A percentile compares a stretch with the other conserved stretches of the same genome.
Evolutionary conservation across 2,888 invertebrate species (phyloP).

Genomic region (Patella depressa): DNA sequence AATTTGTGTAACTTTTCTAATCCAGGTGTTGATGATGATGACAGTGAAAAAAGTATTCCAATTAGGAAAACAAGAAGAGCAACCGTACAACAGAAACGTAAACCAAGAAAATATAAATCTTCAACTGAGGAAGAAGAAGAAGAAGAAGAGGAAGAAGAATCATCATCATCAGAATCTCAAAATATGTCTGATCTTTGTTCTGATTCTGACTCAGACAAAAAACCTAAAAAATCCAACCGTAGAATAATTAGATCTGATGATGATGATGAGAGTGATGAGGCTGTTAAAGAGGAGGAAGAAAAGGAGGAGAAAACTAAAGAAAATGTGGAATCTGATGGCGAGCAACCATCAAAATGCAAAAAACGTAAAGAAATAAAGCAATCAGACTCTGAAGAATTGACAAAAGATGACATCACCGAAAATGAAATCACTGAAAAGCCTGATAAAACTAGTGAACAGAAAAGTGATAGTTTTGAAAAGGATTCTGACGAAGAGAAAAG

Average conservation of each 20-base stretch:
- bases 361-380: conserved; percentile 18
- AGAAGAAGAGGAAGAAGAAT: conserved; percentile 42
- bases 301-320: conserved; percentile 9
- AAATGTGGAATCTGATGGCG: conserved; percentile 16
- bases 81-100: conserved; percentile 51
- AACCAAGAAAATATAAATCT: conserved; percentile 11
- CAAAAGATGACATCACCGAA: too few species aligned
- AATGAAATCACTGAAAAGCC: too few species aligned
- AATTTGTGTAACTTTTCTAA: conserved; percentile 48
- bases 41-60: conserved; percentile 39
- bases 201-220: conserved; percentile 22
- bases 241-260: conserved; percentile 43
- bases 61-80: conserved; percentile 42
- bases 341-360: conserved; percentile 16
- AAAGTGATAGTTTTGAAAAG: background rate
- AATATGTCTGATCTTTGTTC: conserved; percentile 37
- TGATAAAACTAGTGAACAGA: too few species aligned
- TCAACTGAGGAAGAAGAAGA: conserved; percentile 26
- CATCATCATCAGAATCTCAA: conserved; percentile 41
- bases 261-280: conserved; percentile 22
- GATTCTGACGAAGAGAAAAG: background rate
- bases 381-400: conserved; percentile 20
- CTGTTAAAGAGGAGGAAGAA: background rate
- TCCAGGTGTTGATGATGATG: conserved; percentile 41
- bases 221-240: conserved; percentile 12